Base-by-base conservation (phyloP, 2,113 vertebrate genomes). In the Cynoglossus semilaevis region DNA sequence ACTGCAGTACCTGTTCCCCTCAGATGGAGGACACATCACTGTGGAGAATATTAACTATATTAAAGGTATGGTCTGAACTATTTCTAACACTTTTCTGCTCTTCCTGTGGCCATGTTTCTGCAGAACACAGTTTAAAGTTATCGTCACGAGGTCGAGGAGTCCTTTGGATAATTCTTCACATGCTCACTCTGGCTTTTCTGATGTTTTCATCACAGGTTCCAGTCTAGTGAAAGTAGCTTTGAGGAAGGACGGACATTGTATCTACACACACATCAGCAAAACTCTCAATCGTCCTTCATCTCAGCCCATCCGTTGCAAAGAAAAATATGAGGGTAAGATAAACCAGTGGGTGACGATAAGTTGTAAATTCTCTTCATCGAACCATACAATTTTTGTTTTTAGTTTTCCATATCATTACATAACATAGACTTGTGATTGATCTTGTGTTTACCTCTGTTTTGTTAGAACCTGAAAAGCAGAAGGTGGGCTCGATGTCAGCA, bases 1-100 rank as follows among this genome's bases (percentile, higher is more conserved):
- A 35, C 82, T 69, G 46, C 88, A 83, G 1, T 84, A 90, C 57
- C 85, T 98, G 42, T 96, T 91, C 83, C 94, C 94, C 48, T 90
- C 90, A 1, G 94, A 97, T 38, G 97, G 95, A 79, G 96, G 96
- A 38, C 86, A 86, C 54, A 92, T 99, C 76, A 90, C 89, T 66
- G 93, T 95, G 76, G 94, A 99, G 76, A 92, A 86, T 66, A 84
- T 87, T 69, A 53, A 74, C 7, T 95, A 91, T 79, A 76, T 89
- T 67, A 92, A 92, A 93, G 94, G 97, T 98, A 82, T 7, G 5
- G 4, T 3, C 37, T 38, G 37, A 5, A 36, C 35, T 36, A 36
- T 9, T 36, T 5, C 35, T 36, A 7, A 36, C n/a, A n/a, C n/a
- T n/a, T n/a, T n/a, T n/a, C n/a, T n/a, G n/a, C n/a, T n/a, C n/a